phyloP scores from a whole-genome alignment of 1,140 invertebrate genomes.

The Agrypnia vestita region DNA sequence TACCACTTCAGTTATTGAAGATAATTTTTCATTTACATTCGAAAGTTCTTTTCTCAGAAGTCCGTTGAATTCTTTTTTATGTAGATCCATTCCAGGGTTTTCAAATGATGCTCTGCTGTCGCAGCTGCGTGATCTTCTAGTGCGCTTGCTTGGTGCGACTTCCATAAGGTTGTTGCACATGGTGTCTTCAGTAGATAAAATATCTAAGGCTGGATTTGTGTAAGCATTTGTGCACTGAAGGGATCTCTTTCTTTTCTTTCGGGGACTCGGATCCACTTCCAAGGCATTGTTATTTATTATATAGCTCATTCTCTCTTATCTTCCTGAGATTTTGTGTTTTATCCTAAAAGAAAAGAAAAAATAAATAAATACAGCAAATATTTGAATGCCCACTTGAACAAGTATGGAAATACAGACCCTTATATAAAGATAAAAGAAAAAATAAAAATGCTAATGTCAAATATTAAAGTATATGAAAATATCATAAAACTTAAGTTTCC shows the following conservation, averaged over 20 bases:
- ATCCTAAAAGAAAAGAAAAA: no score
- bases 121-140: slow-evolving; percentile 63
- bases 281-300: slow-evolving; percentile 70
- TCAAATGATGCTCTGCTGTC: slow-evolving; percentile 68
- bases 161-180: slow-evolving; percentile 72
- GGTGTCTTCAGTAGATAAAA: slow-evolving; percentile 69
- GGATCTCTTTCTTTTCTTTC: slow-evolving; percentile 67
- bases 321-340: neutral
- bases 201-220: slow-evolving; percentile 69
- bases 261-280: slow-evolving; percentile 66
- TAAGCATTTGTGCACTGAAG: slow-evolving; percentile 67
- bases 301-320: slow-evolving; percentile 54
- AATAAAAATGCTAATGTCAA: no score
- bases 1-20: slow-evolving; percentile 47
- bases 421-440: no score
- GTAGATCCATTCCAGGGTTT: slow-evolving; percentile 68
- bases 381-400: no score
- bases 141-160: slow-evolving; percentile 67
- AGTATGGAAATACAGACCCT: no score
- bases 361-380: neutral
- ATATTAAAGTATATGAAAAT: no score
- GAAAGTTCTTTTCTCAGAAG: slow-evolving; percentile 67
- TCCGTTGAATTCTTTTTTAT: slow-evolving; percentile 67
- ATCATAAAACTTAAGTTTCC: no score
- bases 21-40: slow-evolving; percentile 68